These are phyloP conservation scores for Albula goreensis DNA, from an alignment of 2,113 vertebrate species.

Conservation along the genomic window DNA sequence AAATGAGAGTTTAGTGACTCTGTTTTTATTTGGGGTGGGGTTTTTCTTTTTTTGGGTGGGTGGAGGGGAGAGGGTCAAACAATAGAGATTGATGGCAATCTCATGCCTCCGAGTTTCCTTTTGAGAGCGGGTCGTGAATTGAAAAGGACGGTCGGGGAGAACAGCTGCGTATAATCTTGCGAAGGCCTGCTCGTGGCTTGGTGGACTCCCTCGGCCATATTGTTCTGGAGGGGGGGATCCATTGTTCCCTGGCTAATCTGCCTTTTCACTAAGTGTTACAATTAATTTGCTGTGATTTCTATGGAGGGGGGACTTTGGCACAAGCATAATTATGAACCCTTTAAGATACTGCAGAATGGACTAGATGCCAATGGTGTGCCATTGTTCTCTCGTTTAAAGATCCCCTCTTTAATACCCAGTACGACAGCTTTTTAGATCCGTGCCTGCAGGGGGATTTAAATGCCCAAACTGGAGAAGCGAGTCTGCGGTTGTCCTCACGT, in stretches of 20 bases:
- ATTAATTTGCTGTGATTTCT: constrained; percentile 88
- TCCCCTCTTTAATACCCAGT: constrained; percentile 57
- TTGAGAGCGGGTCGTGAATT: constrained; percentile 70
- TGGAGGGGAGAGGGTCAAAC: constrained; percentile 48
- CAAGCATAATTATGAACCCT: constrained; percentile 77
- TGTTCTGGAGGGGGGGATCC: constrained; percentile 61
- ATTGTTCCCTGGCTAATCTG: constrained; percentile 86
- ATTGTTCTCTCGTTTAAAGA: constrained; percentile 61
- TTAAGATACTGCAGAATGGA: constrained; percentile 76
- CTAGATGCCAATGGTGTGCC: constrained; percentile 67
- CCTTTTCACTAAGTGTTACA: constrained; percentile 89
- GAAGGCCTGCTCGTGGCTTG: constrained; percentile 71
- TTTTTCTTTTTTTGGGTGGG: too few relatives aligned
- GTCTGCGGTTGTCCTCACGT: constrained; percentile 37
- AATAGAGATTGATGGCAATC: constrained; percentile 79
- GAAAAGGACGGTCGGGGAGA: constrained; percentile 78
- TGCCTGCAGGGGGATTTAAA: constrained; percentile 60
- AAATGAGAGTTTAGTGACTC: constrained; percentile 82
- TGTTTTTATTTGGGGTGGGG: constrained; percentile 44
- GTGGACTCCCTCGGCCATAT: constrained; percentile 64
- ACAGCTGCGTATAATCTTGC: constrained; percentile 79
- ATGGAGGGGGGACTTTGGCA: constrained; percentile 71
- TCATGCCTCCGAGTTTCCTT: constrained; percentile 76
- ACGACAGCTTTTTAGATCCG: constrained; percentile 62
- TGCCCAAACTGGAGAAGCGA: constrained; percentile 46